These are phyloP conservation scores for Chamaea fasciata DNA, from an alignment of 2,113 vertebrate genomes.

Conservation along the genomic window DNA sequence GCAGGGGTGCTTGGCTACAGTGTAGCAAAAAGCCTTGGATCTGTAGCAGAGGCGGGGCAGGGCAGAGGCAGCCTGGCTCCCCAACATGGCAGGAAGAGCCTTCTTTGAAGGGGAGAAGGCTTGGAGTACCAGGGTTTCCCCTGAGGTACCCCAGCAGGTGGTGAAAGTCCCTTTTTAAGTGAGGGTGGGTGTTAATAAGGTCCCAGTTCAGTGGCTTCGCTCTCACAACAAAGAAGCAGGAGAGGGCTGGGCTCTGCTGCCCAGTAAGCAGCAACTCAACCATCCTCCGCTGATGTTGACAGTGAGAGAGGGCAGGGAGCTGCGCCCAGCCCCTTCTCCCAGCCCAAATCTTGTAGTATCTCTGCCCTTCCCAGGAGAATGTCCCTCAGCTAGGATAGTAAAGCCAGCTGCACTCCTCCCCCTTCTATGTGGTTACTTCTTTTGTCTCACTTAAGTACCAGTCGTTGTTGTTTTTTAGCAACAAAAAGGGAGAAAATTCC, in stretches of 20 bases:
- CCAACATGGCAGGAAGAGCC: fast-evolving
- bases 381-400: background rate
- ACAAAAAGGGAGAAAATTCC: background rate
- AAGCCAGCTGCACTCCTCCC: background rate
- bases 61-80: too few species aligned
- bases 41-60: fast-evolving
- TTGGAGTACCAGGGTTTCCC: fast-evolving
- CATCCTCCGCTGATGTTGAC: background rate
- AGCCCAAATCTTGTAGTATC: background rate
- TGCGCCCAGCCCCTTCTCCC: background rate
- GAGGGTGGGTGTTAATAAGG: background rate
- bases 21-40: too few species aligned
- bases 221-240: background rate
- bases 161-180: background rate
- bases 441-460: background rate
- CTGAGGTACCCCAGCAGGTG: background rate
- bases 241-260: fast-evolving
- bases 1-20: background rate
- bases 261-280: background rate
- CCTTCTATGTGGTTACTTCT: background rate
- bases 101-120: background rate
- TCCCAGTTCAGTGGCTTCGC: background rate
- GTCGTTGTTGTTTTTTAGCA: background rate
- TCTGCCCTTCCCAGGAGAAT: background rate
- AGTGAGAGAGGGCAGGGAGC: background rate